Evolutionary conservation across 1,140 invertebrate species (phyloP), one percentile per base, ranked within the genome.

Genomic region (Papilio dardanus): DNA sequence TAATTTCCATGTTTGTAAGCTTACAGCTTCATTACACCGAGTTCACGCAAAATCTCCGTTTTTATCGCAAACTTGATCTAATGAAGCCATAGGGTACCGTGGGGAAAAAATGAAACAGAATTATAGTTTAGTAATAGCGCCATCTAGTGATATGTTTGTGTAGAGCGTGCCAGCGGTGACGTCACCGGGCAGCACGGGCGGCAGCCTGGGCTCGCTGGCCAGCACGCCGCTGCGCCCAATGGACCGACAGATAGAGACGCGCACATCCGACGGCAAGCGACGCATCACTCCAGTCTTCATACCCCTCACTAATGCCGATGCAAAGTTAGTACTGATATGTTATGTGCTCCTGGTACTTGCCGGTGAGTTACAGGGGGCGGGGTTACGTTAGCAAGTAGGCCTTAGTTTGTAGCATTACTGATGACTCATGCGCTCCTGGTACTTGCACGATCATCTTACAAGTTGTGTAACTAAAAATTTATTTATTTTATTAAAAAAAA

Each of bases 201-300:
- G 30, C 28, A n/a, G n/a, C 6, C 8, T n/a, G n/a, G 30, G 46
- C 28, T 28, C n/a, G 28, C 67, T 69, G 33, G 67, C 33, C 31
- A 33, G 69, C 67, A 94, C 93, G 68, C 88, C 94, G 14, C 93
- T 96, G 76, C 96, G 96, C 40, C 96, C 97, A 0, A 96, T 96
- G 65, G 97, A 97, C 93, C 97, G 99, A 86, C 99, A 99, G 95
- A 98, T 99, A 33, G 99, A 99, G 94, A 99, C 98, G 0, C 95
- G 97, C 65, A 98, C 98, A 30, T 96, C 97, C 5, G 98, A 99
- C 94, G 99, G 99, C 16, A 97, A 97, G 90, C 93, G 98, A 66
- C 94, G 99, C 77, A 99, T 99, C 66, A 99, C 98, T 3, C 99
- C 99, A 14, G 98, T 99, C 93, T 99, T 98, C 88, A 96, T 99